Conservation (phyloP, 2,113 vertebrate species). For the Indicator indicator region DNA sequence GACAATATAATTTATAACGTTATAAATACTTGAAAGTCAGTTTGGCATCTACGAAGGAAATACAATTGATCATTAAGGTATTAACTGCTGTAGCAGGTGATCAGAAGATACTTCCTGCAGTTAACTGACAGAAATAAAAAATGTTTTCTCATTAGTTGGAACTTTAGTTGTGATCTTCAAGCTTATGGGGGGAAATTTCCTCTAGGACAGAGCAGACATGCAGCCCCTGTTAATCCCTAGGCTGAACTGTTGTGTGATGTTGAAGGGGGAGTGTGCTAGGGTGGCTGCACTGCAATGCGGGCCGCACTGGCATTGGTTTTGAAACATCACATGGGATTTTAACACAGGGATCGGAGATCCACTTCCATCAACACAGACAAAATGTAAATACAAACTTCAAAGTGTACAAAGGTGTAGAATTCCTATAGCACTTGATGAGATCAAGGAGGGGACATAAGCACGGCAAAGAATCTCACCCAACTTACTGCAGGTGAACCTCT, state of each 20-base stretch:
- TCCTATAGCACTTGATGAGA: not conserved
- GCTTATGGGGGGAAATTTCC: not conserved
- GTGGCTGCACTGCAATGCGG: not conserved
- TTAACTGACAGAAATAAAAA: not conserved
- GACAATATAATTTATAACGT: not conserved
- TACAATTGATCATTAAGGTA: not conserved
- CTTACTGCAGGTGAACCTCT: not conserved
- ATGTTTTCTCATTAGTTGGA: not conserved
- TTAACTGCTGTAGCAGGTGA: not conserved
- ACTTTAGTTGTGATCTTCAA: not conserved
- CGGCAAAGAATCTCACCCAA: not conserved
- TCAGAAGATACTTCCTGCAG: not conserved
- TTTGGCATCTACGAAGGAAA: not conserved
- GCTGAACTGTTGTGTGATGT: not conserved
- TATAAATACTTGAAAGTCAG: not conserved
- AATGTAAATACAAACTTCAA: not conserved
- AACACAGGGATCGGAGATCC: not conserved
- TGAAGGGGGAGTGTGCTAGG: accelerated
- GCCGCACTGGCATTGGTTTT: not conserved
- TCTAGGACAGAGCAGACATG: not conserved
- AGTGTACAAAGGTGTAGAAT: not conserved
- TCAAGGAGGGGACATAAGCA: not conserved
- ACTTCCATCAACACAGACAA: not conserved
- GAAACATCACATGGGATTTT: not conserved
- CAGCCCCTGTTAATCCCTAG: not conserved